These are phyloP conservation scores for Rotaria magnacalcarata DNA, from an alignment of 2,888 invertebrate species.

Conservation along the genomic window DNA sequence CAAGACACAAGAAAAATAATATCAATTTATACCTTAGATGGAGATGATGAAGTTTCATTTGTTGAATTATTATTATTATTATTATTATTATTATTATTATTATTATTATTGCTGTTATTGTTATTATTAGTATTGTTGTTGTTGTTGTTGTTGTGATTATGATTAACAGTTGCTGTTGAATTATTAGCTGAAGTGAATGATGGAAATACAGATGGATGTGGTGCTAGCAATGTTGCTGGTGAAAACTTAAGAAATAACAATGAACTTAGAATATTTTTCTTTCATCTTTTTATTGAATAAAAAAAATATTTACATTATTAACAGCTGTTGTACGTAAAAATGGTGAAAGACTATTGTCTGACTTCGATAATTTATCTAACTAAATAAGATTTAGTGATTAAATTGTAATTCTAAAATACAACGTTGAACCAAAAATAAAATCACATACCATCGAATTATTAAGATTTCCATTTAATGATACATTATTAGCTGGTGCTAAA, in stretches of 20 bases:
- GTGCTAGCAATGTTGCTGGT: neutral
- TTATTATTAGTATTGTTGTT: too few relatives aligned
- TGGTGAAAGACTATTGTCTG: constrained; percentile 19
- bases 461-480: neutral
- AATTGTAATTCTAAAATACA: too few relatives aligned
- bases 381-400: neutral
- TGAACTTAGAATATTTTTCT: neutral
- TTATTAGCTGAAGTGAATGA: neutral
- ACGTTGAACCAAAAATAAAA: too few relatives aligned
- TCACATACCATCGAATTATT: neutral
- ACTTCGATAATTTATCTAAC: constrained; percentile 19
- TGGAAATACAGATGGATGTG: neutral
- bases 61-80: neutral
- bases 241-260: neutral
- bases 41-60: neutral
- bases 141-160: too few relatives aligned
- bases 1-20: neutral
- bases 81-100: too few relatives aligned
- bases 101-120: too few relatives aligned
- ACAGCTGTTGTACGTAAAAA: constrained; percentile 2
- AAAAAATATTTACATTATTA: neutral
- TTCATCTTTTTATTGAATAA: neutral
- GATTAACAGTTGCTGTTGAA: neutral
- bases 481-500: neutral
- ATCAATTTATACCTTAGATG: neutral